A percentile compares a stretch with the other conserved stretches of the same genome.
These are phyloP conservation scores for Bombyx mori DNA, from an alignment of 1,140 invertebrate genomes.

Conservation along the genomic window ASM3026992v2 NC_085122.1:13114001-13114500, in stretches of 20 bases:
- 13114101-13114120: constrained; percentile 78
- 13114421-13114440: constrained; percentile 91
- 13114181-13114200: constrained; percentile 86
- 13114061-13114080: constrained; percentile 62
- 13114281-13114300: constrained; percentile 83
- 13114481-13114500: constrained; percentile 94
- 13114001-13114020: constrained; percentile 51
- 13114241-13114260: constrained; percentile 87
- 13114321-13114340: constrained; percentile 85
- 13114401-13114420: constrained; percentile 77
- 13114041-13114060: constrained; percentile 57
- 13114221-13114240: constrained; percentile 84
- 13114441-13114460: constrained; percentile 85
- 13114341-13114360: constrained; percentile 79
- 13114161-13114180: constrained; percentile 93
- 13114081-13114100: constrained; percentile 67
- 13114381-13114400: constrained; percentile 72
- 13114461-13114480: constrained; percentile 96
- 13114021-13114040: constrained; percentile 44
- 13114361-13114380: constrained; percentile 72
- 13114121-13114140: constrained; percentile 87
- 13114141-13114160: constrained; percentile 91
- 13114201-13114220: constrained; percentile 86
- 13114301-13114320: constrained; percentile 83
- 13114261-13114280: constrained; percentile 85